Base-by-base conservation (phyloP, 2,888 invertebrate species). In the Smittia aterrima region DNA sequence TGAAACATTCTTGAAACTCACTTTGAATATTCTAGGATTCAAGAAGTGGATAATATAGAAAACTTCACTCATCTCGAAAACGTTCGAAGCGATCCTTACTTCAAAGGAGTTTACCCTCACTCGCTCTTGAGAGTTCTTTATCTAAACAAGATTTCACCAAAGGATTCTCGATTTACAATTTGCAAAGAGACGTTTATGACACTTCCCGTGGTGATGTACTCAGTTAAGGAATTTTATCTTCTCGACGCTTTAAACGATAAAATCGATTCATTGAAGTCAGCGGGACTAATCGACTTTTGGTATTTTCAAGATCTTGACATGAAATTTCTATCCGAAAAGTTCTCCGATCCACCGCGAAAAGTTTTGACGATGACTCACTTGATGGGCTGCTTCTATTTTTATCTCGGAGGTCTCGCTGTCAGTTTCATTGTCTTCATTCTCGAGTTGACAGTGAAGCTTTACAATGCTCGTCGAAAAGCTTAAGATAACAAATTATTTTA, bases 231-330 rank as follows among this genome's bases (percentile, higher is more conserved):
- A 41, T 68, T 68, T 47, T 68, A 24, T 11, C 25, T 68, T 11
- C 13, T 47, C 24, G 16, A 41, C 24, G 47, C 22, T 18, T n/a
- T 68, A 18, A 68, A 68, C n/a, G 25, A 68, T 20, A 47, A 68
- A 41, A 68, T 68, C 22, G 20, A 38, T 11, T 1, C 0, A 1
- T 7, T 66, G 6, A 27, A 47, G 25, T 13, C 41, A 47, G 68
- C 68, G 9, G 68, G 68, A 11, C 22, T 68, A 11, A 68, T 68
- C 40, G 68, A 68, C n/a, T 47, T 24, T 24, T 68, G 68, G 68
- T 38, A 7, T 11, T 38, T 38, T 38, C 4, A 38, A 38, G 38
- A 38, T 38, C 11, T 38, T 38, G 11, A 38, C 38, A 38, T 38
- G 38, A 38, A 4, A 38, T 7, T 11, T 38, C 6, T 4, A 38